Percentiles rank a stretch among this genome's conserved stretches.
phyloP scores from a whole-genome alignment of 2,113 vertebrate genomes.

The Lophotis ruficrista region DNA sequence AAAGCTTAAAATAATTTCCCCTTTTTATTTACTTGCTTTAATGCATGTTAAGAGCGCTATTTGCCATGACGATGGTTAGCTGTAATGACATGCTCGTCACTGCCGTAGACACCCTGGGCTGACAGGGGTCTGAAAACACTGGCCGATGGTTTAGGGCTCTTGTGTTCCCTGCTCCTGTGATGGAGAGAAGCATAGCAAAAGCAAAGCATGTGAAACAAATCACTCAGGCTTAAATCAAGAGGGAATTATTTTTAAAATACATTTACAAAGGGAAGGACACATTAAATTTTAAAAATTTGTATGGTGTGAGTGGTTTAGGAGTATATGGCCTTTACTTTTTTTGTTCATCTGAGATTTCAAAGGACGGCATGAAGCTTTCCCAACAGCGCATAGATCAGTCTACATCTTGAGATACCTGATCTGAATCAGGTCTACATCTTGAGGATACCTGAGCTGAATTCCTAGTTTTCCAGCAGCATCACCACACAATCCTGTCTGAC shows the following conservation, averaged over 20 bases:
- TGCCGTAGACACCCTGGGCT: background rate
- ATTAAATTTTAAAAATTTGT: background rate
- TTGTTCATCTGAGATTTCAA: background rate
- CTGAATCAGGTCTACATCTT: no score
- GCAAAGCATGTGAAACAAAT: background rate
- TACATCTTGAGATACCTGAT: background rate
- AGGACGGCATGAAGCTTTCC: background rate
- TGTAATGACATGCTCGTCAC: accelerated
- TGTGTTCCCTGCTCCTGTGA: background rate
- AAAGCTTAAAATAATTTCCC: background rate
- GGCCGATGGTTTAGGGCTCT: background rate
- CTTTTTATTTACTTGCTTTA: background rate
- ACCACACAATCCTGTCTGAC: background rate
- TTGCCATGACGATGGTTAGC: background rate
- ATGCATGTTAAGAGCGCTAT: background rate
- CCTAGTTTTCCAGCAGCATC: background rate
- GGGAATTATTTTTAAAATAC: background rate
- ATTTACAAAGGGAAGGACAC: background rate
- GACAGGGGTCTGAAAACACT: background rate
- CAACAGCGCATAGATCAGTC: background rate
- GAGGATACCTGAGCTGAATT: background rate
- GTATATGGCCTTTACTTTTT: background rate
- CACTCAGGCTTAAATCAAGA: background rate
- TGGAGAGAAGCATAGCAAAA: background rate
- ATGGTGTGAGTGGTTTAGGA: background rate